These are phyloP conservation scores for Heliconius congener DNA, from an alignment of 1,140 invertebrate species.

Conservation along the genomic window DNA sequence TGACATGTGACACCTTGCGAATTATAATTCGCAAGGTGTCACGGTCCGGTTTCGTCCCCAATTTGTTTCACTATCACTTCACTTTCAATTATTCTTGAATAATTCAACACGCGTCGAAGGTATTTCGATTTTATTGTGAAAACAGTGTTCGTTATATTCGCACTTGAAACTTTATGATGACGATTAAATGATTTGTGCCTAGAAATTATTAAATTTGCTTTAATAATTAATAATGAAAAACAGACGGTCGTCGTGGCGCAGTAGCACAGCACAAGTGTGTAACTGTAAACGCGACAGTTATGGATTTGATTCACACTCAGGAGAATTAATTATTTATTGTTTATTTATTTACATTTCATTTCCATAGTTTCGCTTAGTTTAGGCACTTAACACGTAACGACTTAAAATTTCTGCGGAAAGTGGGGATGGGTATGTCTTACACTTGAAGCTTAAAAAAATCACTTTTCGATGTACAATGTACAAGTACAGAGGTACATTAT, in stretches of 20 bases:
- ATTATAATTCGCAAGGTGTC: constrained; percentile 44
- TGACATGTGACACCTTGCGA: no score
- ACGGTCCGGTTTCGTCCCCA: constrained; percentile 54
- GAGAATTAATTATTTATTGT: no score
- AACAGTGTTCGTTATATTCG: constrained; percentile 59
- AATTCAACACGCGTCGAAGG: constrained; percentile 58
- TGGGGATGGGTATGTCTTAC: no score
- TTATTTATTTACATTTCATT: no score
- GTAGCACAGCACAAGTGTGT: no score
- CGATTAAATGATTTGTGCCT: constrained; percentile 17
- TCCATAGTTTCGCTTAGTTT: no score
- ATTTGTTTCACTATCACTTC: constrained; percentile 61
- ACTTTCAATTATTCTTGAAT: constrained; percentile 75
- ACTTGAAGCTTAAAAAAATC: no score
- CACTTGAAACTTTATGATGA: constrained; percentile 40
- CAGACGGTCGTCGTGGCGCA: not conserved
- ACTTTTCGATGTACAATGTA: no score
- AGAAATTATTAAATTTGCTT: constrained; percentile 1
- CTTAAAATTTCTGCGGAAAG: no score
- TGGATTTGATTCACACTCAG: no score
- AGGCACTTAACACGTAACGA: no score
- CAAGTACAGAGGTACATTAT: not conserved
- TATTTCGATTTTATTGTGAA: constrained; percentile 60
- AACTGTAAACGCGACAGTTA: no score
- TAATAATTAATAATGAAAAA: not conserved